Evolutionary conservation across 2,797 vertebrate species (phyloP).

Genomic region (Spizella passerina): DNA sequence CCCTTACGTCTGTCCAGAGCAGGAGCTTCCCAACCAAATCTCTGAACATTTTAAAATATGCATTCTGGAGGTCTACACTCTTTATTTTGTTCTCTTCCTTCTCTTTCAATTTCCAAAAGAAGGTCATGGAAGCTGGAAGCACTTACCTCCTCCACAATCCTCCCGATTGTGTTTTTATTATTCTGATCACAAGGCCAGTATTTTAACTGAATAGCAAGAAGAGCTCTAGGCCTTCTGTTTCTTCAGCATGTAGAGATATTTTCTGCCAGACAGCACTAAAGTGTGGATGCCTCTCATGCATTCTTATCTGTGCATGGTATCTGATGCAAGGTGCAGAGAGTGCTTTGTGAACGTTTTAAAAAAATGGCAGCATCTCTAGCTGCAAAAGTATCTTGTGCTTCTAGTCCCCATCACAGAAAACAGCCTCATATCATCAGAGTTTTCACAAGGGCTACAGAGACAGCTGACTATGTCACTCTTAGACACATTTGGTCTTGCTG

Average conservation of each 20-base stretch:
- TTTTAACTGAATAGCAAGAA: background rate
- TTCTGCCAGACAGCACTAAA: background rate
- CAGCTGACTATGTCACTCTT: background rate
- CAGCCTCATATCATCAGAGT: background rate
- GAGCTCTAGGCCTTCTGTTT: background rate
- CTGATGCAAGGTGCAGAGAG: background rate
- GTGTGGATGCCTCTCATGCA: background rate
- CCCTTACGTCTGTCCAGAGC: background rate
- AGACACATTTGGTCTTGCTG: background rate
- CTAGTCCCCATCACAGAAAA: background rate
- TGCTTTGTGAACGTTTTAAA: background rate
- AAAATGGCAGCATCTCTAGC: background rate
- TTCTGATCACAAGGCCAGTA: background rate
- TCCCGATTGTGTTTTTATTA: background rate
- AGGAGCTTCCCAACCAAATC: background rate
- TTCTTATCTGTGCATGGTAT: conserved; percentile 12
- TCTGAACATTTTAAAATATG: background rate
- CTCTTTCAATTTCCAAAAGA: background rate
- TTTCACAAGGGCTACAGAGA: background rate
- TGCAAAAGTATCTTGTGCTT: background rate
- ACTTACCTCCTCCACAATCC: background rate
- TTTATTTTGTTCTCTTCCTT: background rate
- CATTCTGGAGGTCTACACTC: background rate
- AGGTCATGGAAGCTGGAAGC: background rate
- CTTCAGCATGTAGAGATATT: background rate